Percentiles rank a stretch among this genome's conserved stretches.
Evolutionary conservation across 1,140 invertebrate genomes (phyloP).

Genomic region (Muscidifurax raptorellus): DNA sequence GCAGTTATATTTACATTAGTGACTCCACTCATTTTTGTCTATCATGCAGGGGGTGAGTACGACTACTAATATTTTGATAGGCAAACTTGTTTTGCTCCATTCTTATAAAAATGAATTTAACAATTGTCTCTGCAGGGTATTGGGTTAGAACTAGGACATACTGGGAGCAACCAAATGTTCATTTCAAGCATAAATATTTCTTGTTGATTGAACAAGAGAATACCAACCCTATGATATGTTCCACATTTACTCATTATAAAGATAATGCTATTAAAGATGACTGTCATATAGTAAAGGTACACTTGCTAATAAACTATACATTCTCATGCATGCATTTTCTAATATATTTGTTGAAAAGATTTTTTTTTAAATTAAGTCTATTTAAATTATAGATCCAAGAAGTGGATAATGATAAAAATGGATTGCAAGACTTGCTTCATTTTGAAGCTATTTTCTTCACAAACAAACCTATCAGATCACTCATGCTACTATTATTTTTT

Average conservation of each 20-base stretch:
- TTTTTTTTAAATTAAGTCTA: neutral
- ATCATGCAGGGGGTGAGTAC: conserved; percentile 67
- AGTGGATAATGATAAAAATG: conserved; percentile 77
- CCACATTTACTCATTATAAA: conserved; percentile 69
- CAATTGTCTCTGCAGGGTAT: conserved; percentile 62
- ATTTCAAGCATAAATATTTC: conserved; percentile 71
- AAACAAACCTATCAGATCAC: conserved; percentile 71
- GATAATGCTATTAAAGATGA: conserved; percentile 69
- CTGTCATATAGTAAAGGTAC: conserved; percentile 56
- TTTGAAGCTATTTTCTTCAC: conserved; percentile 74
- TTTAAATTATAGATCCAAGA: conserved; percentile 74
- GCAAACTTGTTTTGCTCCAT: neutral
- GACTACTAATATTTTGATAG: neutral
- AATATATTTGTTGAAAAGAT: conserved; percentile 9
- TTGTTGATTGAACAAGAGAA: conserved; percentile 65
- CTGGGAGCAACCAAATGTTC: conserved; percentile 66
- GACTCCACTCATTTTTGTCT: conserved; percentile 67
- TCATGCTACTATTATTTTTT: conserved; percentile 78
- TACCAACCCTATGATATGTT: conserved; percentile 66
- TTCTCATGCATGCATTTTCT: neutral
- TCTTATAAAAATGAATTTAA: neutral
- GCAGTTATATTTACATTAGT: conserved; percentile 59
- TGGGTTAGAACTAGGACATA: conserved; percentile 68
- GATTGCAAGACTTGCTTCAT: conserved; percentile 74
- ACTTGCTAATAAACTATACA: neutral